Evolutionary conservation across 2,888 invertebrate genomes (phyloP), one percentile per base, ranked within the genome.

Genomic region (Theodoxus fluviatilis): DNA sequence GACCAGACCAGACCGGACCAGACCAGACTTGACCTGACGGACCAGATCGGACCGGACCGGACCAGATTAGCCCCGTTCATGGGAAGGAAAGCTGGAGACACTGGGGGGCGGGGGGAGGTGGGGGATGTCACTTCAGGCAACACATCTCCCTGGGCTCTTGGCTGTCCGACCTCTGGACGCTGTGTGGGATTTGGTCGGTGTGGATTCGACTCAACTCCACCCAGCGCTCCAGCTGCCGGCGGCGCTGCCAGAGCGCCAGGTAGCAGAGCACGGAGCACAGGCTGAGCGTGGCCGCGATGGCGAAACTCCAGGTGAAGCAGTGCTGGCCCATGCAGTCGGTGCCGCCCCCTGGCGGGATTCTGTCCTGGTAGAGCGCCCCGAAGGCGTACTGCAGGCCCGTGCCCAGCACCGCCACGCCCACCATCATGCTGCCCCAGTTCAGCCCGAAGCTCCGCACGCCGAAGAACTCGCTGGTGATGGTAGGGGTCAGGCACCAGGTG

Each of bases 341-440:
- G 25, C 73, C 73, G 4, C 78, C 78, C 0, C 65, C 67, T n/a
- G 71, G 74, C 0, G 67, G 65, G 28, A 80, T 80, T 57, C 75
- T 75, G 7, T 69, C 74, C 38, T 81, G 78, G 65, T 82, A 82
- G 6, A 80, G 73, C 68, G 74, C 78, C 1, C 80, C 82, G 63
- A 75, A 82, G 2, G 76, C 66, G 28, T 78, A 74, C 71, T 80
- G 80, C 28, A 79, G 71, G 1, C 76, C 61, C 38, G 80, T 65
- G 1, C 81, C 80, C 12, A 77, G 76, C 25, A 81, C 72, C 2
- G 80, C 82, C 35, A 78, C 79, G 1, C 82, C 82, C 7, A 81
- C 71, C 75, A 81, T 80, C 61, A 80, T 81, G 6, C 73, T 73
- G 2, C 82, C 82, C 82, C 82, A 82, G 73, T 81, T 82, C 6